Evolutionary conservation across 1,140 invertebrate species (phyloP).

Genomic region (Hesperophylax magnus): DNA sequence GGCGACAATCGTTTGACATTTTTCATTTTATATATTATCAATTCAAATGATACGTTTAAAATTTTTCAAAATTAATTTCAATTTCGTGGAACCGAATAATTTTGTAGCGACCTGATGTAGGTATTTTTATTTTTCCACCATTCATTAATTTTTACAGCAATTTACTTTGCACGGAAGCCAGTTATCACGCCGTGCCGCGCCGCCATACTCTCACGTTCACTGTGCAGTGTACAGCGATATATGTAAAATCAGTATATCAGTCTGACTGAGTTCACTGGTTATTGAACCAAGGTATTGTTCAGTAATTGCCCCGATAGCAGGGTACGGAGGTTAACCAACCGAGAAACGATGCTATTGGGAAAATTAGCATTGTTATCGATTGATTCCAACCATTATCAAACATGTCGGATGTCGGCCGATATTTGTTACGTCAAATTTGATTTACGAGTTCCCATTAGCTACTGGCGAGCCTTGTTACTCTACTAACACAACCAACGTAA

Average conservation of each 20-base stretch:
- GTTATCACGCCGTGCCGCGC: not conserved
- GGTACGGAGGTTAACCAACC: constrained; percentile 1
- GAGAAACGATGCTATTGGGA: constrained; percentile 2
- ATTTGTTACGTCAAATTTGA: constrained; percentile 39
- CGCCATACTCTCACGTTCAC: not conserved
- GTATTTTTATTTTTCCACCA: too few relatives aligned
- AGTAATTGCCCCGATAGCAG: not conserved
- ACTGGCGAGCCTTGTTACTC: not conserved
- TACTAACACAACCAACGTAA: too few relatives aligned
- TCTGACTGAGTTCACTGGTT: not conserved
- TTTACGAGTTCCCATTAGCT: constrained; percentile 18
- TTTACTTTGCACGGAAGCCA: not conserved
- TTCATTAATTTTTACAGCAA: too few relatives aligned
- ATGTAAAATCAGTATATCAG: not conserved
- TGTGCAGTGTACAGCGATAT: not conserved
- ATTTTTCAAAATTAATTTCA: too few relatives aligned
- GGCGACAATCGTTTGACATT: not conserved
- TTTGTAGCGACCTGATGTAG: too few relatives aligned
- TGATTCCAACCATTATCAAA: not conserved
- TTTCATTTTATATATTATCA: not conserved
- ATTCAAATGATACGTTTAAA: too few relatives aligned
- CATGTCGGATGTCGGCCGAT: not conserved
- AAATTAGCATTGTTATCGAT: constrained; percentile 21
- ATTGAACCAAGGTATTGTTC: constrained; percentile 2
- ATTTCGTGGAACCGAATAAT: too few relatives aligned